A percentile compares a stretch with the other conserved stretches of the same genome.
phyloP scores from a whole-genome alignment of 1,140 invertebrate genomes.

The Pseudobourletiella spinata region DNA sequence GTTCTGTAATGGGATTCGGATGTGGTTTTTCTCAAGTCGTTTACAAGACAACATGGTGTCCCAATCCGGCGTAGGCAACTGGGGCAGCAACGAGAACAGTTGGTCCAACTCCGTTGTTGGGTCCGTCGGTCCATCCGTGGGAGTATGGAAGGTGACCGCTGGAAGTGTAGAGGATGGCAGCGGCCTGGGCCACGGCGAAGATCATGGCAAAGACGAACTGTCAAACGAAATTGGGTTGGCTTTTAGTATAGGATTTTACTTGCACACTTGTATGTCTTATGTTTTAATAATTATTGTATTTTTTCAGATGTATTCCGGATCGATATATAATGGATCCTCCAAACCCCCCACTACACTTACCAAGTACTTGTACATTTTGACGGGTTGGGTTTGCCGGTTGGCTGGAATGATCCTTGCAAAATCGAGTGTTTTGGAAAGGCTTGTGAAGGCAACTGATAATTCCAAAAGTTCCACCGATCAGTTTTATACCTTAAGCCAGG shows the following conservation, averaged over 20 bases:
- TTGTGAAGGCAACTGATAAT: not conserved
- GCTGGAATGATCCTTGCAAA: not conserved
- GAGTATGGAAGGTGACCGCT: constrained; percentile 2
- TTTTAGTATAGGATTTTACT: no score
- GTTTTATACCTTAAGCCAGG: not conserved
- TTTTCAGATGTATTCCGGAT: no score
- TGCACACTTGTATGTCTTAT: no score
- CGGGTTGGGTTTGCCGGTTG: not conserved
- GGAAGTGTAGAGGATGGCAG: not conserved
- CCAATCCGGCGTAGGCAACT: not conserved
- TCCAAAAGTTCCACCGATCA: not conserved
- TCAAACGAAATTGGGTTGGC: no score
- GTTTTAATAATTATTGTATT: no score
- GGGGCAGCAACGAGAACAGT: not conserved
- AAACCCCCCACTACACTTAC: not conserved
- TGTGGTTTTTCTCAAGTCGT: not conserved
- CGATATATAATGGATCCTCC: no score
- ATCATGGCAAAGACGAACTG: constrained; percentile 10
- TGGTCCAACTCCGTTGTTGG: constrained; percentile 20
- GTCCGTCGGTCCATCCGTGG: constrained; percentile 19
- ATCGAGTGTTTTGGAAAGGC: not conserved
- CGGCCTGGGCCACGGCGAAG: constrained; percentile 1
- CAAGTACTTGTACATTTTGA: constrained; percentile 11
- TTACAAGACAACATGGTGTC: not conserved
- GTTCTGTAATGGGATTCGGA: no score